Evolutionary conservation across 1,140 invertebrate species (phyloP), one percentile per base, ranked within the genome.

Genomic region (Lordiphosa mommai): DNA sequence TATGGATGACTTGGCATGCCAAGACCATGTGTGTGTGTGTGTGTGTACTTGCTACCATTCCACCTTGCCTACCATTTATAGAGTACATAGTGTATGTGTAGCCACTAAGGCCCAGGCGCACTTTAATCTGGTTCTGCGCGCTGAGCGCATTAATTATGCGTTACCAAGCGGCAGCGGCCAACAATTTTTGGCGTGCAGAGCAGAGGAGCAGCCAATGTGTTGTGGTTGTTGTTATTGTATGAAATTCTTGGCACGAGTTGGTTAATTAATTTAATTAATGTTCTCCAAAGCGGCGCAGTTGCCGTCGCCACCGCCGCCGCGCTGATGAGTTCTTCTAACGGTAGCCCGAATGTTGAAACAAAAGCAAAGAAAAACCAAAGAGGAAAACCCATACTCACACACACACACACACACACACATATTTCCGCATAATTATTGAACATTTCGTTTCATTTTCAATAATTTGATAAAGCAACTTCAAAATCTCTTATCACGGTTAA

Each of bases 231-330:
- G 29, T 23, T 36, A 12, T 33, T 47, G 47, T 55, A 67, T 56
- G 43, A 76, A 61, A 72, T 77, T 61, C 77, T 84, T 84, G 72
- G 77, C 77, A 82, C 77, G 77, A 84, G 77, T 84, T 82, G 68
- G 52, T 77, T 84, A 84, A 84, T 84, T 84, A 84, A 84, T 84
- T 84, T 84, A 84, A 84, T 84, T 84, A 84, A 84, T 84, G 77
- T 84, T 84, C 84, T 80, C 55, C 63, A 84, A 74, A 76, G 67
- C 61, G 73, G 51, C 30, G 48, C 30, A 52, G 33, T 16, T 3
- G 16, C 60, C 53, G 27, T 48, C 57, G 58, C 46, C 58, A 48
- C 63, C 49, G 14, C 40, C 70, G 61, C 47, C 47, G 50, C 51
- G 30, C 30, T 55, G 55, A 59, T 64, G 55, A 60, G 57, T 63